phyloP scores from a whole-genome alignment of 2,113 vertebrate species.

The Argyrosomus japonicus region DNA sequence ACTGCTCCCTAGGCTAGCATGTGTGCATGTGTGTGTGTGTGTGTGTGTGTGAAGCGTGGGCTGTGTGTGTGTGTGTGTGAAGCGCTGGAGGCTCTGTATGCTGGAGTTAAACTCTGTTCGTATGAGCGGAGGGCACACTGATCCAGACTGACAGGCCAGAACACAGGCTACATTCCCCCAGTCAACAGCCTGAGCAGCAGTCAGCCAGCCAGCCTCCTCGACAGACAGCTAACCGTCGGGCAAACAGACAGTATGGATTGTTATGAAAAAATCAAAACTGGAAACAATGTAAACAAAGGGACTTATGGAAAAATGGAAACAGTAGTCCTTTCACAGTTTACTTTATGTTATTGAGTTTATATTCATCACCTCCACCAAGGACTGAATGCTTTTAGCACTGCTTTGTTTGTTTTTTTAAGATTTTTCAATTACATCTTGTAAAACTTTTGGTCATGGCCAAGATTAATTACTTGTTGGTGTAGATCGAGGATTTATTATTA shows the following conservation, averaged over 20 bases:
- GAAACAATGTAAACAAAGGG: not conserved
- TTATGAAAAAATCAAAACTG: not conserved
- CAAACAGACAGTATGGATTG: not conserved
- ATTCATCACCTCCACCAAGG: not conserved
- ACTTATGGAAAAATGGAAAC: not conserved
- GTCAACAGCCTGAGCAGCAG: constrained; percentile 59
- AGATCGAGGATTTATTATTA: no score
- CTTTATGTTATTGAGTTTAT: not conserved
- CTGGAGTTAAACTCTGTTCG: constrained; percentile 66
- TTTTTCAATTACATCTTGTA: no score
- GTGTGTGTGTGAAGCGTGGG: constrained; percentile 23
- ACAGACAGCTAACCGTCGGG: constrained; percentile 26
- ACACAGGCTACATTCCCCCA: constrained; percentile 47
- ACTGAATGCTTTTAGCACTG: not conserved
- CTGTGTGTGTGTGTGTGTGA: constrained; percentile 36
- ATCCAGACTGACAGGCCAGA: constrained; percentile 70
- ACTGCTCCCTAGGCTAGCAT: constrained; percentile 36
- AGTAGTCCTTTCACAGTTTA: no score
- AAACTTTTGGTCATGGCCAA: no score
- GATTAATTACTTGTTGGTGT: no score
- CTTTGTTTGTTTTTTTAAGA: not conserved
- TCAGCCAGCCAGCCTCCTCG: constrained; percentile 51
- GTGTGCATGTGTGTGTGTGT: constrained; percentile 18
- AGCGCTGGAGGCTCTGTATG: constrained; percentile 48
- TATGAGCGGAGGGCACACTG: constrained; percentile 55